Conservation (phyloP, 1,140 invertebrate species). For the Drosophila biarmipes region DNA sequence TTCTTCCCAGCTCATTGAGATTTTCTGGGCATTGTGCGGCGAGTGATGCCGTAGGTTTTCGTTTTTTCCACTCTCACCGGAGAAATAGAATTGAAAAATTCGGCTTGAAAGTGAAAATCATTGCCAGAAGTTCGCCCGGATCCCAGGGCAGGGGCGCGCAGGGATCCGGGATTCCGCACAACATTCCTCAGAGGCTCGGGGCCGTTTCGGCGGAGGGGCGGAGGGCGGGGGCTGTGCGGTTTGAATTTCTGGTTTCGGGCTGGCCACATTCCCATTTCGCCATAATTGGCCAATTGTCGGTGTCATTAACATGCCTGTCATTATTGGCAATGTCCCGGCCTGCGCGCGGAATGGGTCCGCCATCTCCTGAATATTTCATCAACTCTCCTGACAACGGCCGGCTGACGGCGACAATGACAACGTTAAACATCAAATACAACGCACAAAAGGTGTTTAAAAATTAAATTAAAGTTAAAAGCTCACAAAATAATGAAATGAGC, state of each 20-base stretch:
- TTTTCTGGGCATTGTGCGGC: conserved; percentile 12
- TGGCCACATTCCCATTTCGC: conserved; percentile 35
- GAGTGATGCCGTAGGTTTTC: conserved; percentile 17
- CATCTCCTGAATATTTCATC: conserved; percentile 74
- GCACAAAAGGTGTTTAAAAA: conserved; percentile 76
- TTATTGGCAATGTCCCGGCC: conserved; percentile 51
- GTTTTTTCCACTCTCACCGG: not conserved
- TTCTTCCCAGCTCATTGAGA: conserved; percentile 11
- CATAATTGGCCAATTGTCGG: conserved; percentile 74
- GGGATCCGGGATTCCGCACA: not conserved
- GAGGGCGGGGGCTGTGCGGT: conserved; percentile 7
- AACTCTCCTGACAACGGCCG: conserved; percentile 28
- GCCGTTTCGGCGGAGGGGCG: not conserved
- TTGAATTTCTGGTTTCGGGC: conserved; percentile 32
- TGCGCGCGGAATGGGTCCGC: conserved; percentile 17
- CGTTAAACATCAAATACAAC: conserved; percentile 69
- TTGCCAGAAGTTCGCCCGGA: conserved; percentile 25
- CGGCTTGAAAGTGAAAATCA: conserved; percentile 43
- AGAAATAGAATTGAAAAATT: conserved; percentile 39
- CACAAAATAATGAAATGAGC: conserved; percentile 73
- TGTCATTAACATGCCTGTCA: conserved; percentile 68
- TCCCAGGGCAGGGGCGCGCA: not conserved
- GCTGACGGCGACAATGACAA: conserved; percentile 40
- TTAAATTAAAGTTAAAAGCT: conserved; percentile 82
- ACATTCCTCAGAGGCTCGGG: conserved; percentile 11